Evolutionary conservation across 37 sponge, comb jelly and placozoan species (phyloP), one percentile per base, ranked within the genome.

Genomic region (Halisarca cf. caerulea): DNA sequence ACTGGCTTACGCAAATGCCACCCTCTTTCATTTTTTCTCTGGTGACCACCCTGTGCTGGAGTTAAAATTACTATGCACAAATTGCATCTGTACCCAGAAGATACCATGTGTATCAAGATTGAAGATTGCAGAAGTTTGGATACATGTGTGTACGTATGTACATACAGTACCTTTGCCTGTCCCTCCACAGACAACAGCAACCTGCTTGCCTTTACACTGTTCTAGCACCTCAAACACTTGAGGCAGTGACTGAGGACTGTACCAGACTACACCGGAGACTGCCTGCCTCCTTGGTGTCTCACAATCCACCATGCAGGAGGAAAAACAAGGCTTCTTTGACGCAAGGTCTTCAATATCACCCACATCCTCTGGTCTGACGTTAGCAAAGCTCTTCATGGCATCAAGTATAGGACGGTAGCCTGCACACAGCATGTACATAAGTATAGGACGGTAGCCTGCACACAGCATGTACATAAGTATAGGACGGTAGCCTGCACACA

Each of bases 401-500:
- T 94, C 95, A 34, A 94, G 72, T 17, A 94, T 94, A 32, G 95
- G 62, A 60, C 95, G 61, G 66, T 94, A 94, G 0, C 95, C 95
- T 94, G 78, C 0, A 58, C 11, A 47, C 11, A 11, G 51, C n/a
- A n/a, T n/a, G n/a, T n/a, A n/a, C n/a, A n/a, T n/a, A 34, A 94
- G 72, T 17, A 94, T 94, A 32, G 95, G 62, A 60, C 95, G 61
- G 66, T 94, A 94, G 0, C 95, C 95, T 94, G 78, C 0, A 58
- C 11, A 47, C 11, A 11, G 51, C n/a, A n/a, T n/a, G n/a, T n/a
- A n/a, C n/a, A n/a, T n/a, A 34, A 94, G 72, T 17, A 94, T 94
- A 32, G 95, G 62, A 60, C 95, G 61, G 66, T 94, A 94, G 0
- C 95, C 95, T 94, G 78, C 0, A 58, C 11, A 47, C 11, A 11